Base-by-base conservation (phyloP, 2,113 vertebrate species). In the Suncus etruscus region DNA sequence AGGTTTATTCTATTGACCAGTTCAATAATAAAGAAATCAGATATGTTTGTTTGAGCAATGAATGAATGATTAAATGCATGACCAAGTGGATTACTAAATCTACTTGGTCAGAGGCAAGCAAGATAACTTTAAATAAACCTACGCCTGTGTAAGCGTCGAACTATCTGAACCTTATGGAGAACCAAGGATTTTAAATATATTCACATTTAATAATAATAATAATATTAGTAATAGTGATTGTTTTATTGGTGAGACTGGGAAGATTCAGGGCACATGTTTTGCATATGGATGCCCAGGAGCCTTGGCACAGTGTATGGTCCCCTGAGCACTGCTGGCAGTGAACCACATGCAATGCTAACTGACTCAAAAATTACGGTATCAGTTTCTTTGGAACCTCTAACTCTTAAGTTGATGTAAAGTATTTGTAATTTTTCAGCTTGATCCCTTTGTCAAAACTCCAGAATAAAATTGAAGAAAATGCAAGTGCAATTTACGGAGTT, bases 401-500 rank as follows among this genome's bases (percentile, higher is more conserved):
- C 14, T 69, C 10, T 27, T 31, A 88, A 83, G 25, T 51, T 91
- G 51, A 75, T 76, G 8, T 77, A 80, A 90, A 86, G 22, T 50
- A 14, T 61, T 45, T 68, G 11, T 69, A 72, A 50, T 27, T 89
- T 92, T 91, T 83, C 14, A 91, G 32, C 65, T 87, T 66, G 65
- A 92, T 92, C 16, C 24, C 47, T 72, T 94, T 51, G 72, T 74
- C 22, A 15, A 63, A 11, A 91, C 79, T 90, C 87, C 79, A 89
- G 32, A 86, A 87, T 87, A 90, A 93, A 88, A 87, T 94, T 14
- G 58, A 94, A 93, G 51, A 87, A 70, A 86, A 91, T 68, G 24
- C 50, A 91, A 83, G n/a, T 85, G 10, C n/a, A 74, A 54, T 92
- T 79, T 51, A 85, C 5, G 39, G 12, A 70, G 8, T 74, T 75